Conservation (phyloP, 53 echinoderm and acorn worm species). For the Echinometra lucunter region DNA sequence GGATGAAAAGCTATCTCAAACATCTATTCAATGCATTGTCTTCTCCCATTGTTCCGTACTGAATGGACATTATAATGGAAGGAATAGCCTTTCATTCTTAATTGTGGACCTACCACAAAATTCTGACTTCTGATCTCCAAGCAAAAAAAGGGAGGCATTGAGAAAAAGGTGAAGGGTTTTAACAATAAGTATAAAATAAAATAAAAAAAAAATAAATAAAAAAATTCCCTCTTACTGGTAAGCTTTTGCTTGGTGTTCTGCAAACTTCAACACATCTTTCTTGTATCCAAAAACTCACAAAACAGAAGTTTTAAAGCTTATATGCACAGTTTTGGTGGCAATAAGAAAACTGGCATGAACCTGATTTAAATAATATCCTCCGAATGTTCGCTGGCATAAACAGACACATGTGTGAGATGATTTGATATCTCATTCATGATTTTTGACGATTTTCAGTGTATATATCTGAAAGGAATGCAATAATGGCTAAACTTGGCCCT, state of each 20-base stretch:
- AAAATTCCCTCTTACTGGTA: no score
- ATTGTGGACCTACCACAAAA: conserved; percentile 48
- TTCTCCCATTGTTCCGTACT: not conserved
- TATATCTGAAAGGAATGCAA: not conserved
- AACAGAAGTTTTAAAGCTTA: no score
- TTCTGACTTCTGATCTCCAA: conserved; percentile 16
- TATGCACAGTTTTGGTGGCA: not conserved
- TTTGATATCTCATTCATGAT: not conserved
- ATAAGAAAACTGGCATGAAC: no score
- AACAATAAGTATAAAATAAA: not conserved
- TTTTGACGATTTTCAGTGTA: not conserved
- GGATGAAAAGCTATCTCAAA: conserved; percentile 40
- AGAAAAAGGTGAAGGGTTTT: no score
- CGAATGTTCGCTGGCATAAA: not conserved
- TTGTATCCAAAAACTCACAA: no score
- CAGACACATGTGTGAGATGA: not conserved
- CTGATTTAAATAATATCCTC: no score
- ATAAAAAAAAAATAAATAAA: no score
- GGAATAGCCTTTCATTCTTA: conserved; percentile 30
- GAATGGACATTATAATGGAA: not conserved
- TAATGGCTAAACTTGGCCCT: no score
- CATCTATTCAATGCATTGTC: conserved; percentile 40
- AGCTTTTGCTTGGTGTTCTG: no score
- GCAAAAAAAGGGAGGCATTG: not conserved
- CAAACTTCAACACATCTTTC: no score